Percentiles rank a stretch among this genome's conserved stretches.
Evolutionary conservation across 1,140 invertebrate genomes (phyloP).

Genomic region (Heliconius eleuchia): DNA sequence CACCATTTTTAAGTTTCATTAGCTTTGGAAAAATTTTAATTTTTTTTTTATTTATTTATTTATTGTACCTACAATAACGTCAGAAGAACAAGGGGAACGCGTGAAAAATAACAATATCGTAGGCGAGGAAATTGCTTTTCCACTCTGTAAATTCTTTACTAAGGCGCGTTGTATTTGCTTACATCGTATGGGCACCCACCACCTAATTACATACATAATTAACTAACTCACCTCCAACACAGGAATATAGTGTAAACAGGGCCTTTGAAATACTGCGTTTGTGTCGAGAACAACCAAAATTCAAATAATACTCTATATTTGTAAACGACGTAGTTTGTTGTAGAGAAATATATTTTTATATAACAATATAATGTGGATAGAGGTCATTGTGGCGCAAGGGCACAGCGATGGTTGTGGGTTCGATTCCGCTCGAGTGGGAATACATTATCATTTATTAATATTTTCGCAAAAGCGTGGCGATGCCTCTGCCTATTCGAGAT

Average conservation of each 20-base stretch:
- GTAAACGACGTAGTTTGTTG: not conserved
- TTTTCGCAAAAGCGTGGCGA: not conserved
- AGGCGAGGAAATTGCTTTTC: constrained; percentile 28
- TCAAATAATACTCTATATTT: not conserved
- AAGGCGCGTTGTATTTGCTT: constrained; percentile 18
- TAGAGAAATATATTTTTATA: too few species aligned
- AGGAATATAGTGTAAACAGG: constrained; percentile 37
- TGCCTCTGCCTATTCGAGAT: too few species aligned
- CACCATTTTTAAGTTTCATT: not conserved
- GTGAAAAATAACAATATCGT: constrained; percentile 29
- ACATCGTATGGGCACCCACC: constrained; percentile 31
- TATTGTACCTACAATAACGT: not conserved
- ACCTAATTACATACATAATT: constrained; percentile 49
- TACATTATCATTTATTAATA: not conserved
- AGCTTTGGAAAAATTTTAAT: not conserved
- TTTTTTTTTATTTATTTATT: too few species aligned
- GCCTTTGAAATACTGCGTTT: constrained; percentile 8
- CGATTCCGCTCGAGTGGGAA: not conserved
- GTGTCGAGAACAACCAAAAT: not conserved
- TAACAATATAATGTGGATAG: too few species aligned
- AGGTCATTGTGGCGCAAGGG: too few species aligned
- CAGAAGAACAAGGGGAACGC: constrained; percentile 24
- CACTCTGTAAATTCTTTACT: constrained; percentile 28
- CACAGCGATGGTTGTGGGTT: not conserved
- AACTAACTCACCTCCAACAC: constrained; percentile 36